Evolutionary conservation across 2,113 vertebrate genomes (phyloP).

Genomic region (Panurus biarmicus): DNA sequence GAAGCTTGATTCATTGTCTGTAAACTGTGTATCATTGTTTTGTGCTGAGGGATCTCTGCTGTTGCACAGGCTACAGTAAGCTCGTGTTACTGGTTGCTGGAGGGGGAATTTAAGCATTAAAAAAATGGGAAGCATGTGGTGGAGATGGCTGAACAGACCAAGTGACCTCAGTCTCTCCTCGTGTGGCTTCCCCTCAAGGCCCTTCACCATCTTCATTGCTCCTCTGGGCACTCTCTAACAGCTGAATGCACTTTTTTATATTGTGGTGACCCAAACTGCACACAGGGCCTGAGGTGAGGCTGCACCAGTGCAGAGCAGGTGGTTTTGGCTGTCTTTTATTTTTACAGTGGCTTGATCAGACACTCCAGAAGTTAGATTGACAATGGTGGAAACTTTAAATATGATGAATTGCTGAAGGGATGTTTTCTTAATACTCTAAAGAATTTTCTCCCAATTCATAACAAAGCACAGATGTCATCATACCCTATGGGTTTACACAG

Average conservation of each 20-base stretch:
- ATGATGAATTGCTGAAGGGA: background rate
- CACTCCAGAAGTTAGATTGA: background rate
- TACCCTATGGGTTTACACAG: background rate
- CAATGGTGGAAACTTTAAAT: background rate
- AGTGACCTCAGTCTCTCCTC: background rate
- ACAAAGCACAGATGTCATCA: background rate
- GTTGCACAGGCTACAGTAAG: background rate
- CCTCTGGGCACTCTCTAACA: background rate
- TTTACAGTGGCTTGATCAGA: background rate
- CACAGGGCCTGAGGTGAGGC: too few species aligned
- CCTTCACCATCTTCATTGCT: background rate
- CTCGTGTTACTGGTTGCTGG: background rate
- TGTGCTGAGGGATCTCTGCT: background rate
- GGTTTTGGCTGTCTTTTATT: background rate
- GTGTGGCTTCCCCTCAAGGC: background rate
- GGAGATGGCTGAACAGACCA: background rate
- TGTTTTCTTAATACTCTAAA: background rate
- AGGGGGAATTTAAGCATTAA: background rate
- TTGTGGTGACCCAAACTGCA: background rate
- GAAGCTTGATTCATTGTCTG: constrained; percentile 1
- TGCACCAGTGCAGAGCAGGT: background rate
- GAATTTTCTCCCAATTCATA: background rate
- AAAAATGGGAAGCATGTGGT: background rate
- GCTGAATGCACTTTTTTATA: background rate
- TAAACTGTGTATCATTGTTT: background rate